These are phyloP conservation scores for Remorina albescens DNA, from an alignment of 2,797 vertebrate genomes.

Conservation along the genomic window DNA sequence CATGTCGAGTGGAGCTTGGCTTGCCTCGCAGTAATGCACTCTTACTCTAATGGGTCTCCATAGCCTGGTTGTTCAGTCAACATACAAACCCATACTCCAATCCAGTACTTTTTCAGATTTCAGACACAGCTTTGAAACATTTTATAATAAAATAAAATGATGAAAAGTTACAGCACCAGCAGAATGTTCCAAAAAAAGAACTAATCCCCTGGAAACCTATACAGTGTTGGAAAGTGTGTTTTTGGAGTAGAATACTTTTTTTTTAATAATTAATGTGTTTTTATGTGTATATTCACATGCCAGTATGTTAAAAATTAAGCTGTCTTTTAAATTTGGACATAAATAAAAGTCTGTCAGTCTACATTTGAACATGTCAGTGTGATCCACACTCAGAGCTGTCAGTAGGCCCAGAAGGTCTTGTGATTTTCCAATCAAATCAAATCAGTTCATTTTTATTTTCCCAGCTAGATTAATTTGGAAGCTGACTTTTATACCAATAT, in stretches of 20 bases:
- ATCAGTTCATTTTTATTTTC: neutral
- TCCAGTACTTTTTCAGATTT: neutral
- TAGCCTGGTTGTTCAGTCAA: slow-evolving; percentile 14
- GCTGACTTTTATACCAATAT: too few species aligned
- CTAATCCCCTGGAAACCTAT: neutral
- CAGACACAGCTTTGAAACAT: neutral
- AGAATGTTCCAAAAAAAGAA: neutral
- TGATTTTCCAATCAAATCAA: neutral
- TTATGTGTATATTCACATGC: neutral
- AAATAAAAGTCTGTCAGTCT: neutral
- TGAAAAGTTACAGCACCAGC: neutral
- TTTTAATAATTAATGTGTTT: slow-evolving; percentile 15
- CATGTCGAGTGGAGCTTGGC: slow-evolving; percentile 30
- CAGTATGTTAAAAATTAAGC: neutral
- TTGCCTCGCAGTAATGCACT: slow-evolving; percentile 32
- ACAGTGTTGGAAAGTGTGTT: neutral
- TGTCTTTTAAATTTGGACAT: neutral
- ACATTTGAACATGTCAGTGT: too few species aligned
- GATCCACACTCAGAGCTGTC: neutral
- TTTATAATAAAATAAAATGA: neutral
- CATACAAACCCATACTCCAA: neutral
- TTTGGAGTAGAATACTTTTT: neutral
- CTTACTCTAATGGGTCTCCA: slow-evolving; percentile 33
- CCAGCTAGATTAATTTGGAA: neutral
- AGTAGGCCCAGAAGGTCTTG: too few species aligned